Evolutionary conservation across 2,113 vertebrate species (phyloP), one percentile per base, ranked within the genome.

Genomic region (Myotis yumanensis): DNA sequence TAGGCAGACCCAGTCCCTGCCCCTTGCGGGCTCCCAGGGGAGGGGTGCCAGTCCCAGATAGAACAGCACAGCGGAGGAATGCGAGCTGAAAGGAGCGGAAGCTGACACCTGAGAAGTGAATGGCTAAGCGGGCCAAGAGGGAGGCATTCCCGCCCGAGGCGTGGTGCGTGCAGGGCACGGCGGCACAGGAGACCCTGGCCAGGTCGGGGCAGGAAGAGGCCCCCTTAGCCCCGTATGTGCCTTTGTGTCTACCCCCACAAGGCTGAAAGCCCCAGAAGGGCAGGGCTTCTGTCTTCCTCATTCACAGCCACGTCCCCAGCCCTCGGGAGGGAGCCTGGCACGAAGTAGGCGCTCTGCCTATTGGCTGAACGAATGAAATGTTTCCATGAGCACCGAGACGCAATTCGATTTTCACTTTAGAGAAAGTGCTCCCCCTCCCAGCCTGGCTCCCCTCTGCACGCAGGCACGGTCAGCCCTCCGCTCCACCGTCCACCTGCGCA

Each of bases 301-400:
- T 46, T 51, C 25, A 0, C 0, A 1, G 46, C 15, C 40, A 0
- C 3, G 15, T 37, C 57, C 23, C 43, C 11, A 76, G 51, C 40
- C 87, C 75, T 59, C 15, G 2, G 46, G 25, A 40, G 16, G 57
- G 51, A 75, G n/a, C 66, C 11, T n/a, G 69, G 54, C n/a, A 1
- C 35, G 7, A 15, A 37, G 85, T n/a, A 32, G 85, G 16, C n/a
- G 20, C 59, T 40, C 64, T 64, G 35, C 30, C 35, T 75, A 20
- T 89, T 35, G 77, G 64, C 52, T 30, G n/a, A 32, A 7, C 54
- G 66, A 89, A 15, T 52, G 43, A 35, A 35, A 23, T 51, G 7
- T 68, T 15, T 40, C 20, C 11, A 4, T 48, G 66, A 52, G 28
- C 32, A 32, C 66, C 4, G 30, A 89, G n/a, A 72, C 30, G 32